A percentile compares a stretch with the other conserved stretches of the same genome.
phyloP scores from a whole-genome alignment of 2,888 invertebrate genomes.

The Agriopis marginaria region DNA sequence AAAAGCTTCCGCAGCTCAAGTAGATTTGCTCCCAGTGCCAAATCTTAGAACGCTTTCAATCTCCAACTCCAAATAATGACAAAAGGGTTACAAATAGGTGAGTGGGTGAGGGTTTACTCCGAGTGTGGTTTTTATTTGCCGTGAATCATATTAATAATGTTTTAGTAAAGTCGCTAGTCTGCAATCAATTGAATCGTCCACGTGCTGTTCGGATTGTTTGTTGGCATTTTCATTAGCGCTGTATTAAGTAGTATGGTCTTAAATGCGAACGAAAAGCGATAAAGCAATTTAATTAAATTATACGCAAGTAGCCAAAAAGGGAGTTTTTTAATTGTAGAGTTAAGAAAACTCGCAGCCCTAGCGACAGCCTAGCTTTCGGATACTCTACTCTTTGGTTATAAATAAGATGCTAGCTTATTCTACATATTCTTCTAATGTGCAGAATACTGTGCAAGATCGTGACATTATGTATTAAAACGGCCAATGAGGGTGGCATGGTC shows the following conservation, averaged over 20 bases:
- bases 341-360: no score
- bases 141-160: constrained; percentile 27
- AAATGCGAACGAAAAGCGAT: constrained; percentile 9
- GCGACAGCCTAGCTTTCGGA: no score
- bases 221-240: constrained; percentile 61
- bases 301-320: neutral
- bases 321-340: no score
- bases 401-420: no score
- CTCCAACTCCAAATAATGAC: constrained; percentile 1
- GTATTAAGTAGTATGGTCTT: constrained; percentile 40
- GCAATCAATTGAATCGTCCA: constrained; percentile 52
- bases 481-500: no score
- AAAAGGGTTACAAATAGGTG: neutral
- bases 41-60: constrained; percentile 1
- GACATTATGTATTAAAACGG: no score
- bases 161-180: constrained; percentile 47
- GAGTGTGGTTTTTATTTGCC: neutral
- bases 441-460: no score
- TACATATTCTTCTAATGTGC: neutral
- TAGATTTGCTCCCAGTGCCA: constrained; percentile 12
- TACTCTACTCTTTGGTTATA: no score
- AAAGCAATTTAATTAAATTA: neutral
- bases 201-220: constrained; percentile 51
- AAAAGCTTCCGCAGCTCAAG: constrained; percentile 15
- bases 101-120: neutral